Evolutionary conservation across 2,888 invertebrate species (phyloP).

Genomic region (Drosophila phalerata): DNA sequence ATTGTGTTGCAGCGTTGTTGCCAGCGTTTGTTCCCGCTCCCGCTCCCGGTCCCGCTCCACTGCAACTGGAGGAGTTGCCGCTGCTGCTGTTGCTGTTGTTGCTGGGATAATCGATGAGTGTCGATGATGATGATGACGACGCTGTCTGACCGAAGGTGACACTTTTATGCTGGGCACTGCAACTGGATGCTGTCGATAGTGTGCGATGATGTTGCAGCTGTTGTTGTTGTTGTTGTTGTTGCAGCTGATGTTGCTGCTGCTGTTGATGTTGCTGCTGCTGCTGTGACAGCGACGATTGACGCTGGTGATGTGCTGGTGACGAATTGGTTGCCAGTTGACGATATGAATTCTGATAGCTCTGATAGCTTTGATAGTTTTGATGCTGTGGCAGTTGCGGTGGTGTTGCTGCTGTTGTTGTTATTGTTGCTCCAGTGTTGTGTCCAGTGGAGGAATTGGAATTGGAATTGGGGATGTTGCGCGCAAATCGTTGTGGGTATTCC

Average conservation of each 20-base stretch:
- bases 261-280: conserved; percentile 74
- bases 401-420: conserved; percentile 52
- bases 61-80: conserved; percentile 83
- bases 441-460: conserved; percentile 42
- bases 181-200: conserved; percentile 85
- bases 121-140: conserved; percentile 38
- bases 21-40: conserved; percentile 57
- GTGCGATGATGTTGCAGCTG: conserved; percentile 82
- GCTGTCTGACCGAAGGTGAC: conserved; percentile 85
- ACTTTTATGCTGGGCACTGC: conserved; percentile 85
- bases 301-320: conserved; percentile 83
- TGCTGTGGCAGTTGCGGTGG: conserved; percentile 78
- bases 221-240: conserved; percentile 72
- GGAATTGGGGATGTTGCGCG: conserved; percentile 88
- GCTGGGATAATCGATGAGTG: conserved; percentile 68
- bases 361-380: conserved; percentile 70
- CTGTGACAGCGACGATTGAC: conserved; percentile 74
- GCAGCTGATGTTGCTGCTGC: too few species aligned
- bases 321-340: conserved; percentile 74
- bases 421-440: conserved; percentile 7
- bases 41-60: conserved; percentile 50
- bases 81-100: conserved; percentile 71
- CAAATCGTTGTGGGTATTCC: conserved; percentile 88
- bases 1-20: conserved; percentile 84
- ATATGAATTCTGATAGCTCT: conserved; percentile 40